phyloP scores from a whole-genome alignment of 2,797 vertebrate genomes.

The Agapornis canus region DNA sequence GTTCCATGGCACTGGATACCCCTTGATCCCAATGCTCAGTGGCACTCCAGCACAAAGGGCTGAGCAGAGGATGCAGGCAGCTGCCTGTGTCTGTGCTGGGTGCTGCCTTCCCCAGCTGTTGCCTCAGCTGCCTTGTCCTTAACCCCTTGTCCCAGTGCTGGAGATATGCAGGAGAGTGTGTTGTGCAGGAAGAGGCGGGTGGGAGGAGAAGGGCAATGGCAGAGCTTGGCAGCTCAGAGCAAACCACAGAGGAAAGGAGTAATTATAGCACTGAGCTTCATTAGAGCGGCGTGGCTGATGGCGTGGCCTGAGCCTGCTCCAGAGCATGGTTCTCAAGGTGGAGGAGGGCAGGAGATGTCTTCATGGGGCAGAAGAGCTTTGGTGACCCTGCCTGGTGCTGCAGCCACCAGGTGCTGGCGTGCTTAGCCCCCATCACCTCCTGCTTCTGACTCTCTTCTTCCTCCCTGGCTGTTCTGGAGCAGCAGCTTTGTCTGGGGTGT shows the following conservation, averaged over 20 bases:
- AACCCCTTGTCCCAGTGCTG: neutral
- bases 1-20: neutral
- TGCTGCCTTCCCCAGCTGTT: neutral
- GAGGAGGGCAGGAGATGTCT: neutral
- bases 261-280: neutral
- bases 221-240: neutral
- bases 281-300: rapidly evolving
- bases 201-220: neutral
- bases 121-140: neutral
- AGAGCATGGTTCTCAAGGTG: neutral
- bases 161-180: neutral
- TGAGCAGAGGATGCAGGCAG: neutral
- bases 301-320: neutral
- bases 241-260: conserved; percentile 12
- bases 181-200: neutral
- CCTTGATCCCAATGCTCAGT: rapidly evolving
- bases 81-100: conserved; percentile 2
- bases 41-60: neutral
- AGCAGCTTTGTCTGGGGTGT: neutral
- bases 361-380: neutral
- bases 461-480: neutral
- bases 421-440: neutral
- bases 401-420: neutral
- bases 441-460: neutral
- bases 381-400: neutral